phyloP scores from a whole-genome alignment of 1,140 invertebrate species.

The Saccostrea cuccullata region DNA sequence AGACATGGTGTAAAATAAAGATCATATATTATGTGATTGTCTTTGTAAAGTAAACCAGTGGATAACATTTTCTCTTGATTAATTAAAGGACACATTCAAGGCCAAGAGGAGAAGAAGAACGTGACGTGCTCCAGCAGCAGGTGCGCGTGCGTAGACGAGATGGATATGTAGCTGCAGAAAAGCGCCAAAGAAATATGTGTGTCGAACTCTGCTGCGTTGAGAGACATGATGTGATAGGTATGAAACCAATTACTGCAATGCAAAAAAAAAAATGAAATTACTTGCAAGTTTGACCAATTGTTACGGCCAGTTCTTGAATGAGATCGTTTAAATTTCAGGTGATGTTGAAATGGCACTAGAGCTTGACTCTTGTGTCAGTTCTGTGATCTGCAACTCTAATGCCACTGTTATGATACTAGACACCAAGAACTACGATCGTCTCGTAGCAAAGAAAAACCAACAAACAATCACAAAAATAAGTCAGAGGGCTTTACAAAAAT shows the following conservation, averaged over 20 bases:
- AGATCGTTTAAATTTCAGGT: conserved; percentile 52
- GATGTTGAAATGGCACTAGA: conserved; percentile 73
- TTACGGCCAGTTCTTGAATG: not conserved
- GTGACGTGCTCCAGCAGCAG: conserved; percentile 60
- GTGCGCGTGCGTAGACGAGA: conserved; percentile 68
- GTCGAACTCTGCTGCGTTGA: conserved; percentile 69
- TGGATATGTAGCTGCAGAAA: conserved; percentile 74
- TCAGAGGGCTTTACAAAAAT: conserved; percentile 67
- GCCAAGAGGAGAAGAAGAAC: conserved; percentile 44
- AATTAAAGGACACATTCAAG: conserved; percentile 39
- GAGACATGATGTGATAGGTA: conserved; percentile 69
- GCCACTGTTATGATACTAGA: conserved; percentile 73
- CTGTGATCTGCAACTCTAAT: conserved; percentile 68
- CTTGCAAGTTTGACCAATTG: not conserved
- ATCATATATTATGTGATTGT: not conserved
- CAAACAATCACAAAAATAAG: conserved; percentile 66
- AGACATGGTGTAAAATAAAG: not conserved
- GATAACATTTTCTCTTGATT: too few species aligned
- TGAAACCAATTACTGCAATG: not conserved
- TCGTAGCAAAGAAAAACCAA: conserved; percentile 70
- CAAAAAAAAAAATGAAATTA: not conserved
- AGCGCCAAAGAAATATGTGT: conserved; percentile 57
- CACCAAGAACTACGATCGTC: conserved; percentile 73
- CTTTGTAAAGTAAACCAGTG: not conserved
- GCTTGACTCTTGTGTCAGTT: conserved; percentile 69